Evolutionary conservation across 2,888 invertebrate species (phyloP).

Genomic region (Halocaridina rubra): DNA sequence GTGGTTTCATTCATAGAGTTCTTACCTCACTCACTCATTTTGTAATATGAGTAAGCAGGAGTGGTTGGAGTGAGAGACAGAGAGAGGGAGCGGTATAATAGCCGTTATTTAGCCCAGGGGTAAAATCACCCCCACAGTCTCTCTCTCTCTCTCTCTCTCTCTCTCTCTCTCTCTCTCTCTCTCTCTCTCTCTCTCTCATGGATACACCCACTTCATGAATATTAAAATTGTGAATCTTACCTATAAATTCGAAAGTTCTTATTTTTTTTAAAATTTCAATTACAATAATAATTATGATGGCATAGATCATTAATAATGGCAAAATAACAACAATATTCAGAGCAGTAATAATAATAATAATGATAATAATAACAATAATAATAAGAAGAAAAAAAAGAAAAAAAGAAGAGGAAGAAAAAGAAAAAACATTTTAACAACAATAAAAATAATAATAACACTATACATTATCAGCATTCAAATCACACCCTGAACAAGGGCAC

Average conservation of each 20-base stretch:
- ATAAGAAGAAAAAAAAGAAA: background rate
- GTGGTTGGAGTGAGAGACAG: background rate
- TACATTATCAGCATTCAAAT: background rate
- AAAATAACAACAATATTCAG: background rate
- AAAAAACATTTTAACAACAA: too few relatives aligned
- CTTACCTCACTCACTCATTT: too few relatives aligned
- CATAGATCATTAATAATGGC: background rate
- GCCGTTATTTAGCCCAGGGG: background rate
- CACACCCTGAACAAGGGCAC: background rate
- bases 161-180: background rate
- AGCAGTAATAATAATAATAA: background rate
- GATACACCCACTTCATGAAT: too few relatives aligned
- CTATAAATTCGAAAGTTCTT: too few relatives aligned
- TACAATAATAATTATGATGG: background rate
- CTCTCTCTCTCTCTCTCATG: background rate
- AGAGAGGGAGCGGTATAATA: background rate
- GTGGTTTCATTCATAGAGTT: too few relatives aligned
- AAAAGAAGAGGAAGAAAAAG: background rate
- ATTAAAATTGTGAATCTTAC: too few relatives aligned
- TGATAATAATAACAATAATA: background rate
- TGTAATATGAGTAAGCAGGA: too few relatives aligned
- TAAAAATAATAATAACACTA: too few relatives aligned
- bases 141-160: background rate
- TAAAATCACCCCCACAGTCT: background rate
- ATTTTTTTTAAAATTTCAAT: too few relatives aligned